These are phyloP conservation scores for Tachystola acroxantha DNA, from an alignment of 2,888 invertebrate genomes.

Conservation along the genomic window DNA sequence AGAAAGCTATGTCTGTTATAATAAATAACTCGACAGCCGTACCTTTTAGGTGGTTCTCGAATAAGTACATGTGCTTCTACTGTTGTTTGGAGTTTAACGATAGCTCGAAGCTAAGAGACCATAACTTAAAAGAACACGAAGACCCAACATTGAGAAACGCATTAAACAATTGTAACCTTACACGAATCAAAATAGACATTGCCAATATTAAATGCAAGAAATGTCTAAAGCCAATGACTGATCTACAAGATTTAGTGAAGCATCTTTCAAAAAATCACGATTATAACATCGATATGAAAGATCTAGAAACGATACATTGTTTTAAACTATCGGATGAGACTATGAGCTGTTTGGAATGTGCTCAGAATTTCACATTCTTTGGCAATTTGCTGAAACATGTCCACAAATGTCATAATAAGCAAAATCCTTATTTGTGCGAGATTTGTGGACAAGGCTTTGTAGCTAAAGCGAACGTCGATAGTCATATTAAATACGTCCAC, in stretches of 20 bases:
- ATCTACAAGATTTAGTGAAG: slow-evolving; percentile 28
- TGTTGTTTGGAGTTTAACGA: slow-evolving; percentile 24
- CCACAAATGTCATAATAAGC: slow-evolving; percentile 38
- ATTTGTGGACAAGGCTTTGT: slow-evolving; percentile 55
- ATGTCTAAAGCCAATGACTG: slow-evolving; percentile 24
- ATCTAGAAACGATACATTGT: slow-evolving; percentile 25
- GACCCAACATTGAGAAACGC: slow-evolving; percentile 28
- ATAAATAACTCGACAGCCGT: slow-evolving; percentile 28
- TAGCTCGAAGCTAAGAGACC: slow-evolving; percentile 17
- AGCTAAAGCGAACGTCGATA: slow-evolving; percentile 36
- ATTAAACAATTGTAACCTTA: slow-evolving; percentile 13
- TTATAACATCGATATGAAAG: slow-evolving; percentile 28
- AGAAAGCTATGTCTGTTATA: slow-evolving; percentile 14
- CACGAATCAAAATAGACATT: slow-evolving; percentile 36
- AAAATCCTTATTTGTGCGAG: slow-evolving; percentile 40
- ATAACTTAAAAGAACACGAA: slow-evolving; percentile 32
- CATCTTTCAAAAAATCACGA: slow-evolving; percentile 30
- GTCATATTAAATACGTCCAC: slow-evolving; percentile 45
- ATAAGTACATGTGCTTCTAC: slow-evolving; percentile 32
- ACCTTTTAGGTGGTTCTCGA: slow-evolving; percentile 31
- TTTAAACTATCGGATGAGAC: slow-evolving; percentile 39
- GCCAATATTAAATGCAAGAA: slow-evolving; percentile 35
- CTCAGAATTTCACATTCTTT: slow-evolving; percentile 39
- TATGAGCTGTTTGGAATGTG: slow-evolving; percentile 42
- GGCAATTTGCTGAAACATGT: slow-evolving; percentile 38